Evolutionary conservation across 2,888 invertebrate species (phyloP).

Genomic region (Dysmachus trigonus): DNA sequence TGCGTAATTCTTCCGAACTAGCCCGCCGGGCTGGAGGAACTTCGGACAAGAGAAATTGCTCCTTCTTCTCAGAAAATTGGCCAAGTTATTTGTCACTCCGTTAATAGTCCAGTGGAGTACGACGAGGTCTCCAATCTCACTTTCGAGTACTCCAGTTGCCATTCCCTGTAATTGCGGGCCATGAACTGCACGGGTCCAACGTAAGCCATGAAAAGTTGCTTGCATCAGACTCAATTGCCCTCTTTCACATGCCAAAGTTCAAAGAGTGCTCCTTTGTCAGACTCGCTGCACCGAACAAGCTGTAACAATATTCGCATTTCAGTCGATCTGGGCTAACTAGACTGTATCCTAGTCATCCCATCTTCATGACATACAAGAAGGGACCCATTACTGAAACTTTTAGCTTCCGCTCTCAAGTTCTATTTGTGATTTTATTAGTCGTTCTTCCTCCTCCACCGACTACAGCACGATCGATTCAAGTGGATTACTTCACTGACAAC

Average conservation of each 20-base stretch:
- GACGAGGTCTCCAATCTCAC: neutral
- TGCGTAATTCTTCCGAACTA: too few species aligned
- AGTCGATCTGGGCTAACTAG: neutral
- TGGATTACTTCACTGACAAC: neutral
- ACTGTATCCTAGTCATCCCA: neutral
- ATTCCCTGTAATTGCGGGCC: neutral
- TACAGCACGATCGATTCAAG: neutral
- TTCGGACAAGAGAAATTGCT: neutral
- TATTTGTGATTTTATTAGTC: constrained; percentile 15
- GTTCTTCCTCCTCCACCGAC: neutral
- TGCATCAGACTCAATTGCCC: constrained; percentile 1
- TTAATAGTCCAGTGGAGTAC: neutral
- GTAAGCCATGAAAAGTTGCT: neutral
- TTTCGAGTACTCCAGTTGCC: neutral
- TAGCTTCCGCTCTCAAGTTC: neutral
- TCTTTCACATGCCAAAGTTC: constrained; percentile 8
- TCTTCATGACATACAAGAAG: neutral
- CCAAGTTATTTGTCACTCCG: constrained; percentile 7
- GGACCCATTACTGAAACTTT: constrained; percentile 9
- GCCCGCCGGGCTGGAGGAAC: neutral
- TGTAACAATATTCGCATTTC: constrained; percentile 19
- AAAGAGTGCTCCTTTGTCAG: constrained; percentile 7
- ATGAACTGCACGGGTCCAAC: neutral
- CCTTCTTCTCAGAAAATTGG: neutral
- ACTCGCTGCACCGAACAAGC: neutral